Percentiles rank a stretch among this genome's conserved stretches.
phyloP scores from a whole-genome alignment of 1,140 invertebrate species.

The Saccostrea echinata region DNA sequence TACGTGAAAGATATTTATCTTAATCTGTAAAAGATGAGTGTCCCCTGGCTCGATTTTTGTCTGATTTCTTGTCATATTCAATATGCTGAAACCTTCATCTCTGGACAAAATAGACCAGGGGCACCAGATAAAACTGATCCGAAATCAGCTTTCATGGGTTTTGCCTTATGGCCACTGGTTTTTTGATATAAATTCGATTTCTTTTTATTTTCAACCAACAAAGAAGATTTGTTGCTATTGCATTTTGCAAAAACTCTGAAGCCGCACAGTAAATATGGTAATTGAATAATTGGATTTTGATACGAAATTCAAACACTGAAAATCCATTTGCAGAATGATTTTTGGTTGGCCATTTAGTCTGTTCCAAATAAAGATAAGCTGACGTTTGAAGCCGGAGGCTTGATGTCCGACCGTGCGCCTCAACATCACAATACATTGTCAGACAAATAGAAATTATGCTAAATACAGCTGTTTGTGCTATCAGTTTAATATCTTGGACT shows the following conservation, averaged over 20 bases:
- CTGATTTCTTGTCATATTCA: neutral
- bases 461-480: conserved; percentile 30
- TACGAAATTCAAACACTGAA: conserved; percentile 31
- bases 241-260: neutral
- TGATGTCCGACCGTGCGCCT: conserved; percentile 10
- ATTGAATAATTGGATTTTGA: conserved; percentile 38
- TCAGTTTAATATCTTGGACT: conserved; percentile 34
- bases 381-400: neutral
- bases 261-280: conserved; percentile 26
- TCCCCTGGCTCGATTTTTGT: neutral
- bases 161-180: neutral
- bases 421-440: conserved; percentile 37
- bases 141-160: neutral
- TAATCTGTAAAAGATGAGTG: neutral
- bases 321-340: conserved; percentile 29
- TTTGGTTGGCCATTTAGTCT: conserved; percentile 19
- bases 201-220: neutral
- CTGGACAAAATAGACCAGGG: neutral
- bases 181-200: neutral
- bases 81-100: conserved; percentile 11
- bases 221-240: neutral
- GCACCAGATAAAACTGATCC: neutral
- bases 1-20: neutral
- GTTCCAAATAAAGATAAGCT: conserved; percentile 21
- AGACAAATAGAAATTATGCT: conserved; percentile 37